phyloP scores from a whole-genome alignment of 2,888 invertebrate species.

The Ecliptopera silaceata region DNA sequence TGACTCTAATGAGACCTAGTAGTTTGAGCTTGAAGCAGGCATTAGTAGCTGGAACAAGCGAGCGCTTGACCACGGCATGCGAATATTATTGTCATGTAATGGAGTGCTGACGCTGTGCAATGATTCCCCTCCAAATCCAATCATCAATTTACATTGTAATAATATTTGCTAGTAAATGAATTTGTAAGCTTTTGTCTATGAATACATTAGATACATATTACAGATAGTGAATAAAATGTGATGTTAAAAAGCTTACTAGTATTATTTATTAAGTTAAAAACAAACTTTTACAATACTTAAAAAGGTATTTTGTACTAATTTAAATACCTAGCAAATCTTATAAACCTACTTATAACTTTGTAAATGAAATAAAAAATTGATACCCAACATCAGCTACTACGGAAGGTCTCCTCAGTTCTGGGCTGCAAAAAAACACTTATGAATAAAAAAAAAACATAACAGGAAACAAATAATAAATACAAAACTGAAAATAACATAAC shows the following conservation, averaged over 20 bases:
- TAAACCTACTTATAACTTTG: not conserved
- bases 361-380: conserved; percentile 5
- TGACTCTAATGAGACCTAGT: conserved; percentile 11
- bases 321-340: not conserved
- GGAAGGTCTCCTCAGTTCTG: conserved; percentile 14
- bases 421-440: conserved; percentile 22
- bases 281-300: not conserved
- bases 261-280: not conserved
- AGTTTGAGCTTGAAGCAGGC: conserved; percentile 11
- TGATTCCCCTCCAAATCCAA: not conserved
- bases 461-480: conserved; percentile 6
- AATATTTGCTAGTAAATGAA: not conserved
- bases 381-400: conserved; percentile 17
- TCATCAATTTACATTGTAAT: too few species aligned
- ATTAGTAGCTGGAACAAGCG: conserved; percentile 6
- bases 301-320: conserved; percentile 5
- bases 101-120: conserved; percentile 1
- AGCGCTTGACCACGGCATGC: conserved; percentile 3
- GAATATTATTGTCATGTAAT: not conserved
- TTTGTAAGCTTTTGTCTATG: conserved; percentile 12
- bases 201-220: conserved; percentile 1
- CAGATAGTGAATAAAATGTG: conserved; percentile 1
- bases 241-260: conserved; percentile 9
- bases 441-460: conserved; percentile 13
- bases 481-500: conserved; percentile 3